Conservation (phyloP, 2,113 vertebrate genomes). For the Tamias sibiricus region DNA sequence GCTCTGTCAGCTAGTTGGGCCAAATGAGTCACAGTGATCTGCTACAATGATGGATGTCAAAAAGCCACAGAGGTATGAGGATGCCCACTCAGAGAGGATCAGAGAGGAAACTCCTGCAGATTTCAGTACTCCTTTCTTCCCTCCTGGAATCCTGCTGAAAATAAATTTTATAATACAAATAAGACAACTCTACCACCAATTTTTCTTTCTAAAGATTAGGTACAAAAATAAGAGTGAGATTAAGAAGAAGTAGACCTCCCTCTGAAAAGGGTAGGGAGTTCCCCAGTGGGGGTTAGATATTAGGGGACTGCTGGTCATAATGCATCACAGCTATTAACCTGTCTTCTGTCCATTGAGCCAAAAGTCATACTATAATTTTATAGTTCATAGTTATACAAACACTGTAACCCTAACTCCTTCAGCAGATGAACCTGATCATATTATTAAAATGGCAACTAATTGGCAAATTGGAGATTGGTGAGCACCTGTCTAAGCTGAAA, state of each 20-base stretch:
- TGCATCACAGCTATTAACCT: not conserved
- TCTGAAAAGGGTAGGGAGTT: not conserved
- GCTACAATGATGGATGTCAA: not conserved
- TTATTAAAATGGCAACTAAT: not conserved
- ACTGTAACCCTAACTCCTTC: not conserved
- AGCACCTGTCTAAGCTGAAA: not conserved
- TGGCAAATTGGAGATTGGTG: not conserved
- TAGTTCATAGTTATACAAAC: too few species aligned
- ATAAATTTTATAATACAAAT: not conserved
- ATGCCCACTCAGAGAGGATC: not conserved
- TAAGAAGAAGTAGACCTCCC: not conserved
- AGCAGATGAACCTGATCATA: not conserved
- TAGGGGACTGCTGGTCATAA: not conserved
- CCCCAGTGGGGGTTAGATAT: not conserved
- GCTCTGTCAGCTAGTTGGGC: not conserved
- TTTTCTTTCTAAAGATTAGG: not conserved
- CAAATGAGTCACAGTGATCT: conserved; percentile 50
- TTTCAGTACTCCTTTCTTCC: not conserved
- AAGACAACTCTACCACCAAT: not conserved
- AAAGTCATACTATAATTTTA: not conserved
- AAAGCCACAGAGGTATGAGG: not conserved
- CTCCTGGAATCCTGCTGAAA: not conserved
- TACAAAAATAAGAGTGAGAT: not conserved
- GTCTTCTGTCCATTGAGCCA: not conserved
- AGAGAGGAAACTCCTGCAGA: not conserved